Evolutionary conservation across 64 coral and sea anemone genomes (phyloP).

Genomic region (Trachythela sp.): DNA sequence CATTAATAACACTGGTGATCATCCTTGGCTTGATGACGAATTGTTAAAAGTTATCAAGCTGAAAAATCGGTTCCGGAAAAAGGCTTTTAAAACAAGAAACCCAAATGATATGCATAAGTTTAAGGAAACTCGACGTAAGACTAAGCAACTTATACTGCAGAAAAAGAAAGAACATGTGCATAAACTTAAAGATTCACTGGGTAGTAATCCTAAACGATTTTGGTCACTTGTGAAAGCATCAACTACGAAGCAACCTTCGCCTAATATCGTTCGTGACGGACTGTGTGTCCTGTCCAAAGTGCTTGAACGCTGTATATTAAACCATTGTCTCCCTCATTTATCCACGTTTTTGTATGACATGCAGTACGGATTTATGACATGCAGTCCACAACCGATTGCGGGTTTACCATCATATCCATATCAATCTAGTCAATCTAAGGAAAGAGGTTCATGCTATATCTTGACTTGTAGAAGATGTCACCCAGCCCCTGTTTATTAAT

Average conservation of each 20-base stretch:
- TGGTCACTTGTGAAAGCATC: conserved; percentile 40
- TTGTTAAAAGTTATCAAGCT: background rate
- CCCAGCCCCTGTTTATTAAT: no score
- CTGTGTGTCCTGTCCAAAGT: background rate
- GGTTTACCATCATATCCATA: no score
- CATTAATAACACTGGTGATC: background rate
- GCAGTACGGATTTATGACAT: background rate
- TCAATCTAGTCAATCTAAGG: no score
- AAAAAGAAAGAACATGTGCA: conserved; percentile 19
- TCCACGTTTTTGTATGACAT: background rate
- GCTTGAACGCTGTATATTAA: background rate
- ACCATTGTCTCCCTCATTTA: background rate
- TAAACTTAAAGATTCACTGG: conserved; percentile 13
- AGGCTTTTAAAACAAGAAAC: background rate
- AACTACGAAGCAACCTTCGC: conserved; percentile 23
- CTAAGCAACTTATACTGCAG: no score
- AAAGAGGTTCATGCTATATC: no score
- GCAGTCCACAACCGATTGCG: no score
- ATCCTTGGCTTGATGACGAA: background rate
- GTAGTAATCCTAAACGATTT: conserved; percentile 20
- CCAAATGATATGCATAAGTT: background rate
- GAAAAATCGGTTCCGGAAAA: background rate
- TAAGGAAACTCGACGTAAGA: no score
- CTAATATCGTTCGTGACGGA: conserved; percentile 28
- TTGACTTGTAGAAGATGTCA: no score